A percentile compares a stretch with the other conserved stretches of the same genome.
These are phyloP conservation scores for Quadroppia sp. DNA, from an alignment of 2,888 invertebrate species.

Conservation along the genomic window DNA sequence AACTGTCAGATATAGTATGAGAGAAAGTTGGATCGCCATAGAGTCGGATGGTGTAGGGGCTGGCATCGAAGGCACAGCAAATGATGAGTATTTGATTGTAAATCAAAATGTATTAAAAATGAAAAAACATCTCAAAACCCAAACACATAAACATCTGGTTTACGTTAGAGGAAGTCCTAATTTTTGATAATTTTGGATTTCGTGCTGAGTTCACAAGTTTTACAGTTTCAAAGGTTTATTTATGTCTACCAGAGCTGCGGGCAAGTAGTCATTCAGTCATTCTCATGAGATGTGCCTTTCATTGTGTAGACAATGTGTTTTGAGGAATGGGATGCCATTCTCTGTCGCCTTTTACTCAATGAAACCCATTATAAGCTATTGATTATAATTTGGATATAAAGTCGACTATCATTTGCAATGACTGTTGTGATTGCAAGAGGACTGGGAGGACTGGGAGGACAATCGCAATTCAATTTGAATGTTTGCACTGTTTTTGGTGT, in stretches of 20 bases:
- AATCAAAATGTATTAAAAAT: constrained; percentile 20
- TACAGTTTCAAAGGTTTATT: constrained; percentile 34
- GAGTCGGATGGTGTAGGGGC: too few species aligned
- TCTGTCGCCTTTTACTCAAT: constrained; percentile 25
- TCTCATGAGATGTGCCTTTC: constrained; percentile 19
- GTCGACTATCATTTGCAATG: not conserved
- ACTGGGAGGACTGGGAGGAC: constrained; percentile 11
- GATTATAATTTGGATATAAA: not conserved
- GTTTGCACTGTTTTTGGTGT: not conserved
- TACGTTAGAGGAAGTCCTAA: constrained; percentile 19
- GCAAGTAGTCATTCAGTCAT: constrained; percentile 7
- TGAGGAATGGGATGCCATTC: constrained; percentile 4
- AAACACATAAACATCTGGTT: constrained; percentile 30
- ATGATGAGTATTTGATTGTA: not conserved
- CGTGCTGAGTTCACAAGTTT: constrained; percentile 33
- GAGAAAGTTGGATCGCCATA: too few species aligned
- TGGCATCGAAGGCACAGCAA: too few species aligned
- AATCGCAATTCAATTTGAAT: constrained; percentile 15
- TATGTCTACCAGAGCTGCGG: constrained; percentile 26
- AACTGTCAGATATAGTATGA: too few species aligned
- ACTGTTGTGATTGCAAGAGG: not conserved
- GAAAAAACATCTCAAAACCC: not conserved
- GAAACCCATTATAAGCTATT: not conserved
- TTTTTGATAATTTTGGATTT: constrained; percentile 19
- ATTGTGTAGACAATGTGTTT: constrained; percentile 15